A percentile compares a stretch with the other conserved stretches of the same genome.
phyloP scores from a whole-genome alignment of 1,140 invertebrate species.

The Aphelinus atriplicis region DNA sequence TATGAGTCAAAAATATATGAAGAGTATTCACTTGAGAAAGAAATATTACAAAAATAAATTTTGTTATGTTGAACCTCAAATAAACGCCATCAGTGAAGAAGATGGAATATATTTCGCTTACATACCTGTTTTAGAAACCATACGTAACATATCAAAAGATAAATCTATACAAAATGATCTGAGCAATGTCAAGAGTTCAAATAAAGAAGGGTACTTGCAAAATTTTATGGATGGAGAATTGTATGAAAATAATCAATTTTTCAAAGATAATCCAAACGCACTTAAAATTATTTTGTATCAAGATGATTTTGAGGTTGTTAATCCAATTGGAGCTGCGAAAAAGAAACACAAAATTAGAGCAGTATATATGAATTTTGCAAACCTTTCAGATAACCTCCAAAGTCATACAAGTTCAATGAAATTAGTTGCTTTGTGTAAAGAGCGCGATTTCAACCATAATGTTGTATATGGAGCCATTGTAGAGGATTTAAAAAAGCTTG shows the following conservation, averaged over 20 bases:
- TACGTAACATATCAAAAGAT: slow-evolving; percentile 44
- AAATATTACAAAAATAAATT: slow-evolving; percentile 45
- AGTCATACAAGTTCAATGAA: slow-evolving; percentile 36
- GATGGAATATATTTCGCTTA: slow-evolving; percentile 42
- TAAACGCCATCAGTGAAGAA: slow-evolving; percentile 10
- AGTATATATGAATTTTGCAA: slow-evolving; percentile 47
- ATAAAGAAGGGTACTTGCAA: too few species aligned
- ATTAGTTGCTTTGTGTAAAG: slow-evolving; percentile 42
- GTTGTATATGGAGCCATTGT: slow-evolving; percentile 39
- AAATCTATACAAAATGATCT: slow-evolving; percentile 24
- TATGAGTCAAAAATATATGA: slow-evolving; percentile 10
- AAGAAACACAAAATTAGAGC: slow-evolving; percentile 48
- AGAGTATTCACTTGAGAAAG: slow-evolving; percentile 27
- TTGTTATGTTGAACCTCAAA: slow-evolving; percentile 39
- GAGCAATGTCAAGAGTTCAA: too few species aligned
- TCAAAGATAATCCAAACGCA: slow-evolving; percentile 38
- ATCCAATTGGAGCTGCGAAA: slow-evolving; percentile 46
- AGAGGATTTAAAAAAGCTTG: slow-evolving; percentile 42
- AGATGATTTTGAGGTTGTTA: slow-evolving; percentile 51
- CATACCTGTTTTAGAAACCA: slow-evolving; percentile 29
- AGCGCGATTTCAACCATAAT: slow-evolving; percentile 40
- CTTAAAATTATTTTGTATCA: slow-evolving; percentile 47
- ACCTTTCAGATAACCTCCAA: slow-evolving; percentile 23
- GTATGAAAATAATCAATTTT: slow-evolving; percentile 42
- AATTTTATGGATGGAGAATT: slow-evolving; percentile 33